Evolutionary conservation across 2,113 vertebrate species (phyloP), one percentile per base, ranked within the genome.

Genomic region (Scomber japonicus): DNA sequence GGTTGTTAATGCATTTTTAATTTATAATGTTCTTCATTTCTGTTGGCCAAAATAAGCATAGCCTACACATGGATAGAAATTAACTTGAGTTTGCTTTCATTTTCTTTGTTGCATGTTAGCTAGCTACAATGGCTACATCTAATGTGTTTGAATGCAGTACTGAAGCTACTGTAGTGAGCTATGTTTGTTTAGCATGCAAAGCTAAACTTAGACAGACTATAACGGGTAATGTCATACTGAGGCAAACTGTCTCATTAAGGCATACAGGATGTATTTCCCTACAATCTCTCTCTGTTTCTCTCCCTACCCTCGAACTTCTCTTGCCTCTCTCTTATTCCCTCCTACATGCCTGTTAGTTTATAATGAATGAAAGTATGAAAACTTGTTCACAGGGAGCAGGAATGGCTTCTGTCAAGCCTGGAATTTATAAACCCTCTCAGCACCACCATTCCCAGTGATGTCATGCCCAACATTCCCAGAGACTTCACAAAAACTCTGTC

Each of bases 401-500:
- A 71, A 78, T 70, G 57, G 72, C 61, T 71, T 63, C 73, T 90
- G 83, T 89, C 75, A 50, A 51, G 64, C 2, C 68, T 46, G 83
- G 80, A 84, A 87, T 88, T 74, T 50, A 69, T 82, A 69, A 75
- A 72, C 54, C 59, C 27, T 68, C 35, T 45, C 40, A 53, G 82
- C 4, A 3, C 11, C 64, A 77, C 72, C 64, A 72, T 82, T 84
- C 75, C 70, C 74, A 81, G 51, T 87, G 88, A 90, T 85, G 83
- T 88, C 88, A 88, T 84, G 63, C 53, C 66, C 59, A 74, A 78
- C 68, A 56, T 90, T 90, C 80, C 77, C 88, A 76, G 65, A 91
- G 81, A 65, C 59, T 75, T 76, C 19, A 24, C 27, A 51, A 74
- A 56, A 35, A 59, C 16, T 5, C 75, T 73, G 76, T 45, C 53